A percentile compares a stretch with the other conserved stretches of the same genome.
Conservation (phyloP, 2,888 invertebrate genomes). For the Acanthosepion lycidas region DNA sequence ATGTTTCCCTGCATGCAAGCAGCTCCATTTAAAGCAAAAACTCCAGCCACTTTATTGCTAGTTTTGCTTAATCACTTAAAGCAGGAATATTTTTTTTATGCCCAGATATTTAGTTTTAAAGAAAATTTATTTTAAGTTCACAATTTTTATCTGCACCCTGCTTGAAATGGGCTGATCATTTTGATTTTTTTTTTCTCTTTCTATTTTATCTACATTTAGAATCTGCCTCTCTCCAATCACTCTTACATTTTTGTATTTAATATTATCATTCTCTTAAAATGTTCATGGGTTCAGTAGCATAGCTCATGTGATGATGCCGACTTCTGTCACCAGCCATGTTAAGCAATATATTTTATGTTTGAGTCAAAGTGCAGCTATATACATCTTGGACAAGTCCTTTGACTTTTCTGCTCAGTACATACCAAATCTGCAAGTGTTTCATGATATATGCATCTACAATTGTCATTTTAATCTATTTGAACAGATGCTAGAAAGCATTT, state of each 20-base stretch:
- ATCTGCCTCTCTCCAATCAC: neutral
- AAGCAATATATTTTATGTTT: neutral
- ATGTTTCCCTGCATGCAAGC: neutral
- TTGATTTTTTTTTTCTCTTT: neutral
- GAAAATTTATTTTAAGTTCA: neutral
- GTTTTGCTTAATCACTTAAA: neutral
- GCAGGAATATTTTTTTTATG: neutral
- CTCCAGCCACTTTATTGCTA: neutral
- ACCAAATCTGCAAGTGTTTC: constrained; percentile 4
- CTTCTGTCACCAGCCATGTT: neutral
- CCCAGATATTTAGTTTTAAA: no score
- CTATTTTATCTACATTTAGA: neutral
- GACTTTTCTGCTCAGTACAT: neutral
- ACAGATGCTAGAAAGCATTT: neutral
- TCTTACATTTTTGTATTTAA: neutral
- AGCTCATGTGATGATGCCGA: neutral
- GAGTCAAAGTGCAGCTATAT: neutral
- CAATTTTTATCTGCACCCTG: neutral
- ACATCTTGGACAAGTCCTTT: neutral
- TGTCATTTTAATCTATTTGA: neutral
- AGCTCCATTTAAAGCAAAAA: neutral
- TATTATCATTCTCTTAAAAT: neutral
- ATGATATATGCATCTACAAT: neutral
- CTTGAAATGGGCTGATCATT: neutral
- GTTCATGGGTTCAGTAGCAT: neutral